These are phyloP conservation scores for Sabatieria punctata DNA, from an alignment of 2,888 invertebrate species.

Conservation along the genomic window DNA sequence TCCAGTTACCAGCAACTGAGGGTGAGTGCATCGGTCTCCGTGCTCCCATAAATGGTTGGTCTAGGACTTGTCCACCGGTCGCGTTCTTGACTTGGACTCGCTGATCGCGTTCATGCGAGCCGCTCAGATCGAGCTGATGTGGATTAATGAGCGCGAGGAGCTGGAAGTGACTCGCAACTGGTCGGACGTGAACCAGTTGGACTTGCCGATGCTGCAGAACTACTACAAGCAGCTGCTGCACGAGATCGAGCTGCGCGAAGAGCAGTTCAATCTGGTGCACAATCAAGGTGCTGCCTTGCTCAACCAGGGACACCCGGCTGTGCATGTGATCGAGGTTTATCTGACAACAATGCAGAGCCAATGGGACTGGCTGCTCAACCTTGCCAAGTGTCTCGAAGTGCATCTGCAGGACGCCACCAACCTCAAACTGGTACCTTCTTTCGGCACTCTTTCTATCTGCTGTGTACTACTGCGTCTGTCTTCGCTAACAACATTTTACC, in stretches of 20 bases:
- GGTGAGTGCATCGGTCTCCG: constrained; percentile 33
- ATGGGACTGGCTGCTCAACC: constrained; percentile 87
- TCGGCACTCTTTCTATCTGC: not conserved
- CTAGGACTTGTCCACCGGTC: constrained; percentile 49
- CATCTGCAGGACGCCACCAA: constrained; percentile 74
- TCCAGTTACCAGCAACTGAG: constrained; percentile 74
- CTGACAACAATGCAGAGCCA: constrained; percentile 79
- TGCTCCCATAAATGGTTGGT: not conserved
- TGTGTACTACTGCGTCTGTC: too few species aligned
- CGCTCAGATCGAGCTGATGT: constrained; percentile 59
- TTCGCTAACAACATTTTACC: not conserved
- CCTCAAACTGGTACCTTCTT: constrained; percentile 47
- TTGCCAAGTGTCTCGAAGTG: constrained; percentile 77
- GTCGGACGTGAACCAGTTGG: constrained; percentile 43
- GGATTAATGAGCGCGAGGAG: constrained; percentile 88
- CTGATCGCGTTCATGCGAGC: constrained; percentile 41
- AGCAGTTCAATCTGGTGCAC: constrained; percentile 80
- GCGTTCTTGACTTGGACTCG: constrained; percentile 72
- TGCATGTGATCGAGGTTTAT: constrained; percentile 71
- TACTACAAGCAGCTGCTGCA: constrained; percentile 49
- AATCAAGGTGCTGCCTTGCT: constrained; percentile 79
- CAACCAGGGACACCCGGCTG: constrained; percentile 81
- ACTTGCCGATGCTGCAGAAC: constrained; percentile 7
- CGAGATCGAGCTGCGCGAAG: constrained; percentile 77
- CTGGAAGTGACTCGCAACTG: constrained; percentile 82